Evolutionary conservation across 2,888 invertebrate genomes (phyloP).

Genomic region (Malthinus flaveolus): DNA sequence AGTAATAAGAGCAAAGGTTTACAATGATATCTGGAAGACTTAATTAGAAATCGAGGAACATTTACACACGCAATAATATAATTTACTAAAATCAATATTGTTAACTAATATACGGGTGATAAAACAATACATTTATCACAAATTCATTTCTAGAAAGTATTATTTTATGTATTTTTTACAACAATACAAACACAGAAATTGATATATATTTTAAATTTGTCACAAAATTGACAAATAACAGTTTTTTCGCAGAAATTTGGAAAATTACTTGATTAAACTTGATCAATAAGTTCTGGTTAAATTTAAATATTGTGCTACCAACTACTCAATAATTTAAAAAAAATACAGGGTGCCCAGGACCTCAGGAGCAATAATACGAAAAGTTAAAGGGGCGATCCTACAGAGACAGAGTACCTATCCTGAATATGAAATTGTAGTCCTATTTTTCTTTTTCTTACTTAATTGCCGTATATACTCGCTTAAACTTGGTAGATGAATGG

Average conservation of each 20-base stretch:
- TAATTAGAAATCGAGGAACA: too few relatives aligned
- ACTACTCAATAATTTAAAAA: too few relatives aligned
- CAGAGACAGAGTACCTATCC: too few relatives aligned
- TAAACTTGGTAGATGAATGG: too few relatives aligned
- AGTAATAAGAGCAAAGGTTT: too few relatives aligned
- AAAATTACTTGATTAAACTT: not conserved
- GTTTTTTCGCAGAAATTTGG: not conserved
- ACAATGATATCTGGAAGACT: too few relatives aligned
- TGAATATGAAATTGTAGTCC: too few relatives aligned
- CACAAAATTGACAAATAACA: not conserved
- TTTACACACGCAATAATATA: not conserved
- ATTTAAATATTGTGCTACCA: not conserved
- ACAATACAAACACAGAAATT: not conserved
- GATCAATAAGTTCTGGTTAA: not conserved
- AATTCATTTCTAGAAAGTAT: conserved; percentile 5
- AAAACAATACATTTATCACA: not conserved
- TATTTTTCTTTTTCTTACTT: too few relatives aligned
- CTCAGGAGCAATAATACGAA: too few relatives aligned
- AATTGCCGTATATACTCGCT: too few relatives aligned
- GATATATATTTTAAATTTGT: not conserved
- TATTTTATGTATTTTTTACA: not conserved
- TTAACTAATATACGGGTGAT: conserved; percentile 1
- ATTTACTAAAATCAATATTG: conserved; percentile 1
- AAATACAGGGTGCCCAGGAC: too few relatives aligned
- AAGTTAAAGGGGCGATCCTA: too few relatives aligned